Conservation (phyloP, 23 tunicate genomes). For the Trididemnum miniatum region DNA sequence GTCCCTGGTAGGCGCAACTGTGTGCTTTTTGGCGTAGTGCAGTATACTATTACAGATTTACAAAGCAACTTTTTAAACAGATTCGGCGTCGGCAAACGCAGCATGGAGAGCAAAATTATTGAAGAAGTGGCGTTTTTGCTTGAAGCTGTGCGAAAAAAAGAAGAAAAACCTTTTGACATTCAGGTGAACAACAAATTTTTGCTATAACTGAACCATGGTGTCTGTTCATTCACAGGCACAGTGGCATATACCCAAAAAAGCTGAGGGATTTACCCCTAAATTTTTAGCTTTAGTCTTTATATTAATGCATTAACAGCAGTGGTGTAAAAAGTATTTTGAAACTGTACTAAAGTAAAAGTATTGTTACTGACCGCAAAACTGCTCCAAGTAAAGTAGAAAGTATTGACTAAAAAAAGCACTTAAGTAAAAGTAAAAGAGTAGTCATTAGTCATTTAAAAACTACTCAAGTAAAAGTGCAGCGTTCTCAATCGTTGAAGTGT, state of each 20-base stretch:
- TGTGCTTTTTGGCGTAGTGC: too few species aligned
- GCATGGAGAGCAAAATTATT: constrained; percentile 16
- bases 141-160: constrained; percentile 15
- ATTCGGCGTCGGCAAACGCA: constrained; percentile 27
- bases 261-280: too few species aligned
- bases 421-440: neutral
- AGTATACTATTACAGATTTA: too few species aligned
- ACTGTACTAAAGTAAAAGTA: neutral
- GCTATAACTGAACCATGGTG: too few species aligned
- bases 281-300: too few species aligned
- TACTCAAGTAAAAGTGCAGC: too few species aligned
- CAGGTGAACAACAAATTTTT: too few species aligned
- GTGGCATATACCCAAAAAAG: too few species aligned
- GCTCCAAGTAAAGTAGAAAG: neutral
- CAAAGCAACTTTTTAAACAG: constrained; percentile 3
- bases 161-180: constrained; percentile 20
- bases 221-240: too few species aligned
- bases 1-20: too few species aligned
- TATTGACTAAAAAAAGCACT: neutral
- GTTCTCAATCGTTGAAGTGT: too few species aligned
- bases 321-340: neutral
- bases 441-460: too few species aligned
- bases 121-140: constrained; percentile 11
- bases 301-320: neutral
- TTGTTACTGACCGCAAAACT: neutral